A percentile compares a stretch with the other conserved stretches of the same genome.
Evolutionary conservation across 1,140 invertebrate genomes (phyloP).

Genomic region (Drosophila erecta): DNA sequence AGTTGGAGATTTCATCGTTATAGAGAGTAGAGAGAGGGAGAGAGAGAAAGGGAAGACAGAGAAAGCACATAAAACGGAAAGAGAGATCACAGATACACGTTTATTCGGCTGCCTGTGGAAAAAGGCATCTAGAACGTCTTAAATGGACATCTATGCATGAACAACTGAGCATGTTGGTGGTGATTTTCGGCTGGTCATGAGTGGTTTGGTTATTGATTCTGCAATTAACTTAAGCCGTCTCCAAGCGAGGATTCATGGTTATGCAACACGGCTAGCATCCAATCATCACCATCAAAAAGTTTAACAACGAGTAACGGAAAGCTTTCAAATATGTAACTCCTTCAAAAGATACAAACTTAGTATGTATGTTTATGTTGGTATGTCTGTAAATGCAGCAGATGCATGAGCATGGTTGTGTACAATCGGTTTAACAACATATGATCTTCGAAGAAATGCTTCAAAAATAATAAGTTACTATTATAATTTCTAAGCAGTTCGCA

Average conservation of each 20-base stretch:
- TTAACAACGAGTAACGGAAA: constrained; percentile 44
- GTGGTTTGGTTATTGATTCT: constrained; percentile 14
- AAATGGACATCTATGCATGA: constrained; percentile 41
- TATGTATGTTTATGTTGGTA: constrained; percentile 14
- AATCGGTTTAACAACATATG: not conserved
- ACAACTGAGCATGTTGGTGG: constrained; percentile 38
- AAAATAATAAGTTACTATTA: no score
- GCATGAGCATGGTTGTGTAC: constrained; percentile 7
- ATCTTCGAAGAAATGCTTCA: not conserved
- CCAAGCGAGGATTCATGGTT: constrained; percentile 37
- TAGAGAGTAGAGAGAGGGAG: constrained; percentile 32
- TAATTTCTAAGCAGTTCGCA: no score
- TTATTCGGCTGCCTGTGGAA: constrained; percentile 56
- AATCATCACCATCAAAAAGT: constrained; percentile 35
- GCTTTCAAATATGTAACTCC: constrained; percentile 22
- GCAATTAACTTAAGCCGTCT: constrained; percentile 61
- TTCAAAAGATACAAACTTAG: constrained; percentile 18
- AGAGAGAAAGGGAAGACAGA: constrained; percentile 55
- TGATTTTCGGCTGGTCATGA: constrained; percentile 37
- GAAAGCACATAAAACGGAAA: constrained; percentile 75
- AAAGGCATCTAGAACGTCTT: constrained; percentile 52
- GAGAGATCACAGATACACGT: constrained; percentile 77
- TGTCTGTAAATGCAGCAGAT: constrained; percentile 24
- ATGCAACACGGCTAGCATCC: constrained; percentile 28
- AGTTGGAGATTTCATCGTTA: constrained; percentile 23